Evolutionary conservation across 2,888 invertebrate species (phyloP).

Genomic region (Bruchidius siliquastri): DNA sequence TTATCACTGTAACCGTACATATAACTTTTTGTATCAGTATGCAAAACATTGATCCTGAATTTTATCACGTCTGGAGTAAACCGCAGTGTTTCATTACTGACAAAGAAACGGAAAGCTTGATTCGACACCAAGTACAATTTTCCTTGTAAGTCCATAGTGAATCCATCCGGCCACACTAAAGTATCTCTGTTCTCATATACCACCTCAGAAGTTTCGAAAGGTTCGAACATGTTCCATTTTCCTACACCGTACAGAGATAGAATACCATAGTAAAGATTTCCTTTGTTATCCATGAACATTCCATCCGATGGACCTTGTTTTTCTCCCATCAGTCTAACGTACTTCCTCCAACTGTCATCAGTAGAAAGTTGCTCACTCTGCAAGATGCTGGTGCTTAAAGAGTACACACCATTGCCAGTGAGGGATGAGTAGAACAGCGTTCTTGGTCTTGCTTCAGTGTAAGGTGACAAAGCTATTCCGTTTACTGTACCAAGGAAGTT

Average conservation of each 20-base stretch:
- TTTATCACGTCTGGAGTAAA: slow-evolving; percentile 14
- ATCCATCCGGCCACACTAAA: slow-evolving; percentile 68
- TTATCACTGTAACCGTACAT: not conserved
- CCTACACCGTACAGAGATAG: slow-evolving; percentile 64
- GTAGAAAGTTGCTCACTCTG: slow-evolving; percentile 51
- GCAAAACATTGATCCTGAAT: not conserved
- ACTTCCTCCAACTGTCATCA: slow-evolving; percentile 31
- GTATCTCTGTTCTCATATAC: slow-evolving; percentile 56
- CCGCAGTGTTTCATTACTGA: slow-evolving; percentile 12
- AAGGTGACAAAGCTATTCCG: slow-evolving; percentile 66
- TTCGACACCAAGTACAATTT: slow-evolving; percentile 63
- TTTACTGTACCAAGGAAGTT: slow-evolving; percentile 58
- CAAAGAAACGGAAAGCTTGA: slow-evolving; percentile 25
- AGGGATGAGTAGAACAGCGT: slow-evolving; percentile 35
- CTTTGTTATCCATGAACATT: slow-evolving; percentile 63
- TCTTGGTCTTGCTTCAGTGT: slow-evolving; percentile 18
- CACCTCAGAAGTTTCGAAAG: slow-evolving; percentile 48
- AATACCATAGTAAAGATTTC: slow-evolving; percentile 63
- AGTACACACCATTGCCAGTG: slow-evolving; percentile 49
- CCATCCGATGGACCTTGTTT: slow-evolving; percentile 65
- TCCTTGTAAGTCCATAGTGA: slow-evolving; percentile 61
- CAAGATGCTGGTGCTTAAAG: slow-evolving; percentile 57
- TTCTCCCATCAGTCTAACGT: slow-evolving; percentile 43
- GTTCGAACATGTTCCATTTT: slow-evolving; percentile 60
- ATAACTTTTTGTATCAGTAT: not conserved